Conservation (phyloP, 2,113 vertebrate genomes). For the Petromus typicus region DNA sequence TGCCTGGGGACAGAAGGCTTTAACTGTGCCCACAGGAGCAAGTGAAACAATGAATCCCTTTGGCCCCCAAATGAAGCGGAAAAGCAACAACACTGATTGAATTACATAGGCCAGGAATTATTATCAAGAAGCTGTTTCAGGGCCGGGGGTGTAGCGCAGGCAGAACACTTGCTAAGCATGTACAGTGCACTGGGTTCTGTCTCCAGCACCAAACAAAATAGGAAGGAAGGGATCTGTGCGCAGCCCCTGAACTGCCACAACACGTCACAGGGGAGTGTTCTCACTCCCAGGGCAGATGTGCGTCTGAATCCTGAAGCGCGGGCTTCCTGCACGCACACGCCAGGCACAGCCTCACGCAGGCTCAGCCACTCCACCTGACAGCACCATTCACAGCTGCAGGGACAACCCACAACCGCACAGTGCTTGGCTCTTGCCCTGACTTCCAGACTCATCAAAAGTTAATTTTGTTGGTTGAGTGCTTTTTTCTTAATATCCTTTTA, state of each 20-base stretch:
- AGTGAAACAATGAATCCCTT: neutral
- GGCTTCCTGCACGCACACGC: fast-evolving
- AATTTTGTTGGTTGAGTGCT: neutral
- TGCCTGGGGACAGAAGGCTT: neutral
- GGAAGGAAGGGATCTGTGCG: neutral
- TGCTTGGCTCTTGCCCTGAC: neutral
- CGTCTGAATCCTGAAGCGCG: fast-evolving
- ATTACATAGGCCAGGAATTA: neutral
- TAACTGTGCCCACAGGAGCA: neutral
- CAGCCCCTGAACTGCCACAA: neutral
- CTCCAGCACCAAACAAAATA: neutral
- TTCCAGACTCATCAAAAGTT: neutral
- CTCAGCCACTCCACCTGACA: neutral
- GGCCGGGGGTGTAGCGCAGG: neutral
- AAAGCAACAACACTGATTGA: neutral
- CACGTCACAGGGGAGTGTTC: neutral
- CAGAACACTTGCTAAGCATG: neutral
- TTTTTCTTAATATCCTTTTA: neutral
- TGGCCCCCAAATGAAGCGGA: neutral
- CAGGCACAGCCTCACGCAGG: fast-evolving
- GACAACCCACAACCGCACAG: neutral
- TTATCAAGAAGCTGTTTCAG: neutral
- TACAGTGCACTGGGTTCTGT: neutral
- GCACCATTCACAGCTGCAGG: fast-evolving
- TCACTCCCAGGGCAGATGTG: neutral